These are phyloP conservation scores for Chamaea fasciata DNA, from an alignment of 2,113 vertebrate genomes.

Conservation along the genomic window DNA sequence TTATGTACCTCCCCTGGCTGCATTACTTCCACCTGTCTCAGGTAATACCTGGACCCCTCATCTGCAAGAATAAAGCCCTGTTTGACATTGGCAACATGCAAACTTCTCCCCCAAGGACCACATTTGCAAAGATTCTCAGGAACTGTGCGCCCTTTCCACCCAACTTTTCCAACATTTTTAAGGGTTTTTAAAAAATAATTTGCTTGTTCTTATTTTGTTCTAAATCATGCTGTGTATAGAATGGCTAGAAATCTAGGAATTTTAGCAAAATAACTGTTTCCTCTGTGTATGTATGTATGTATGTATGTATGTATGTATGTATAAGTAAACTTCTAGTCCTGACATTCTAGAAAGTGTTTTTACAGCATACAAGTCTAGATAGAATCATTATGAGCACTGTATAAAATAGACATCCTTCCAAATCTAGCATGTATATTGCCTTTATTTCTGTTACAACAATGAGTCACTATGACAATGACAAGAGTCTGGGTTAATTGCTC, in stretches of 20 bases:
- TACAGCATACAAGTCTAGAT: background rate
- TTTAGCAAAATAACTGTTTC: background rate
- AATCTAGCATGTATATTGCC: background rate
- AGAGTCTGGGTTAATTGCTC: background rate
- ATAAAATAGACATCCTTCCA: background rate
- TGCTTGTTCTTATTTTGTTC: background rate
- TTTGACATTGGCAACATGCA: background rate
- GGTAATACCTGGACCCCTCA: background rate
- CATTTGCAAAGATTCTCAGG: background rate
- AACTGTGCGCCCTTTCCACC: background rate
- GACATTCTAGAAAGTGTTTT: background rate
- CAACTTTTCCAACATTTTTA: fast-evolving
- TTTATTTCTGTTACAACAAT: background rate
- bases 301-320: background rate
- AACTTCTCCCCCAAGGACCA: background rate
- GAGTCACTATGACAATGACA: background rate
- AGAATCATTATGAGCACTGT: background rate
- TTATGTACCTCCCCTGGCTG: background rate
- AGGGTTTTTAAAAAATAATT: background rate
- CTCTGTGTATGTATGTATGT: background rate
- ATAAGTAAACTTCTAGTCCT: background rate
- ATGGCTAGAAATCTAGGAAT: background rate
- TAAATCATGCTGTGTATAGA: background rate
- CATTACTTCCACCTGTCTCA: background rate
- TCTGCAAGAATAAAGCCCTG: background rate